Percentiles rank a stretch among this genome's conserved stretches.
These are phyloP conservation scores for Pteropus rufus DNA, from an alignment of 2,797 vertebrate species.

Conservation along the genomic window DNA sequence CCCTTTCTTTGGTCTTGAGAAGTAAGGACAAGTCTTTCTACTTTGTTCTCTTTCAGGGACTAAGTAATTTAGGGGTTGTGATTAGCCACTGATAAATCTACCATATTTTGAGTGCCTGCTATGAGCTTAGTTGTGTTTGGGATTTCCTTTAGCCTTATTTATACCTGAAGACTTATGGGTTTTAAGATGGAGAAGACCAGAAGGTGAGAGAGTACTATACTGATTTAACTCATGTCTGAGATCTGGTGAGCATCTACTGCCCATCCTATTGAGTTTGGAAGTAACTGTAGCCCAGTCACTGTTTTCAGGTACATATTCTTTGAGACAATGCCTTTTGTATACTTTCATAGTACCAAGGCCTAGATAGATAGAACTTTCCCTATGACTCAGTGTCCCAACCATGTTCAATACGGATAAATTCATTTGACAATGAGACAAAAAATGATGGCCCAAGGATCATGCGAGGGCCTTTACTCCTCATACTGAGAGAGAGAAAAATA, in stretches of 20 bases:
- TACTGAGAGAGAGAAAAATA: not conserved
- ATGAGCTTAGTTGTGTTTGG: not conserved
- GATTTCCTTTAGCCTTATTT: constrained; percentile 25
- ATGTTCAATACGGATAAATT: not conserved
- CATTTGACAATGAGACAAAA: not conserved
- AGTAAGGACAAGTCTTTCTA: not conserved
- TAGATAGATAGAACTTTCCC: not conserved
- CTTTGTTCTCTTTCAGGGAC: not conserved
- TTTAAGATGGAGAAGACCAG: not conserved
- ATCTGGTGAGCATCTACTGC: not conserved
- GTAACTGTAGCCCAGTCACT: not conserved
- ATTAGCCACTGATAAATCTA: not conserved
- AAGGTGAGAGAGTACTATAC: not conserved
- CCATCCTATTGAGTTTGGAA: not conserved
- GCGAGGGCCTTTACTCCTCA: not conserved
- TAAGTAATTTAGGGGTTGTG: not conserved
- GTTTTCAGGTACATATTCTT: not conserved
- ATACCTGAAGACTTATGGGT: not conserved
- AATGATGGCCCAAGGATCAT: not conserved
- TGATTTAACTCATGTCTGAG: not conserved
- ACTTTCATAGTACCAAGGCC: not conserved
- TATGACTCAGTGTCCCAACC: not conserved
- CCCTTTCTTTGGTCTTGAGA: not conserved
- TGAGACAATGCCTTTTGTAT: not conserved
- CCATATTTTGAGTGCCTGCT: not conserved